Evolutionary conservation across 2,888 invertebrate genomes (phyloP).

Genomic region (Chironomus riparius): DNA sequence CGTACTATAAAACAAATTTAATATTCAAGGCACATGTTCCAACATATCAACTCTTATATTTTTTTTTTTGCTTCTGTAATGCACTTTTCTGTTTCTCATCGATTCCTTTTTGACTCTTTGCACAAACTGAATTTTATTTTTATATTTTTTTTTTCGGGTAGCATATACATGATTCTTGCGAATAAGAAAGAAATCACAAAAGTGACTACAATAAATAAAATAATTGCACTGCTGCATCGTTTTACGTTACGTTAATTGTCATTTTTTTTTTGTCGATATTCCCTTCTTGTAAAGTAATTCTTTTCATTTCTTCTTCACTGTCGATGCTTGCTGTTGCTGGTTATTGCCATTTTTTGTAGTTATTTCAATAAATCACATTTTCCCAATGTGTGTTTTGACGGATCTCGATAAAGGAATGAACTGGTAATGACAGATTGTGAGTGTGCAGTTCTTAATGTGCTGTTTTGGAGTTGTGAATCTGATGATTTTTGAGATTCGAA

Average conservation of each 20-base stretch:
- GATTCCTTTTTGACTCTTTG: neutral
- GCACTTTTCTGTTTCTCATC: slow-evolving; percentile 22
- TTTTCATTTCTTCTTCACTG: neutral
- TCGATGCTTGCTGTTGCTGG: neutral
- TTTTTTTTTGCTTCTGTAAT: neutral
- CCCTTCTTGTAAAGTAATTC: neutral
- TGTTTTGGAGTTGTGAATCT: too few relatives aligned
- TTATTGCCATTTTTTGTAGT: neutral
- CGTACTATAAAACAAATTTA: slow-evolving; percentile 2
- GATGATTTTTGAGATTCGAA: too few relatives aligned
- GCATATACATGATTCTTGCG: neutral
- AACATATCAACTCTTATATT: neutral
- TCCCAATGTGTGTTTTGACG: slow-evolving; percentile 5
- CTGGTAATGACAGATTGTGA: neutral
- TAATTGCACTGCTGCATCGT: slow-evolving; percentile 10
- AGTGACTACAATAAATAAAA: slow-evolving; percentile 14
- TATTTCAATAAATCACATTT: slow-evolving; percentile 26
- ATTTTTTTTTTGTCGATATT: slow-evolving; percentile 6
- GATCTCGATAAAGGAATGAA: neutral
- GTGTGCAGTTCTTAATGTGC: too few relatives aligned
- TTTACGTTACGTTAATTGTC: slow-evolving; percentile 23
- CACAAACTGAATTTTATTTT: neutral
- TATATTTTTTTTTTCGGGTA: neutral
- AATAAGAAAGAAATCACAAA: neutral
- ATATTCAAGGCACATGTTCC: slow-evolving; percentile 23